Conservation (phyloP, 92 coral and sea anemone species). For the Zoanthus sociatus region DNA sequence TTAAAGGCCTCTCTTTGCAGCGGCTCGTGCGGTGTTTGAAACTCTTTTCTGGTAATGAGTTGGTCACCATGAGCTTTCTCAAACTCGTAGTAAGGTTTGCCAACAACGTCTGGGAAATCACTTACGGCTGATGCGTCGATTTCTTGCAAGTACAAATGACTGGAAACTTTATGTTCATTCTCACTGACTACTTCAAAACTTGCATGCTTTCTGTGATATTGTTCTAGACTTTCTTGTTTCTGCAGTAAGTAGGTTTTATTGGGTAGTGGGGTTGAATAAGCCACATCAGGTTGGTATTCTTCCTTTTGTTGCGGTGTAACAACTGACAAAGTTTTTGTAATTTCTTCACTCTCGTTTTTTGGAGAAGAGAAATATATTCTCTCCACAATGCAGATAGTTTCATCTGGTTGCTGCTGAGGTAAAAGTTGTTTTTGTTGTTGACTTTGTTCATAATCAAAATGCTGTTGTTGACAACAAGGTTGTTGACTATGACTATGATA, state of each 20-base stretch:
- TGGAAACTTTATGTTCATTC: neutral
- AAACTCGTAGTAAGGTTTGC: neutral
- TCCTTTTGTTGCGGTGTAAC: neutral
- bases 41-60: neutral
- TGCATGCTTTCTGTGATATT: neutral
- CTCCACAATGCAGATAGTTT: slow-evolving; percentile 42
- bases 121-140: neutral
- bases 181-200: neutral
- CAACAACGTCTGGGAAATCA: neutral
- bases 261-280: neutral
- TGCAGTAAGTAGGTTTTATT: neutral
- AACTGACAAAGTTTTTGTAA: neutral
- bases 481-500: neutral
- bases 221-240: neutral
- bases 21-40: neutral
- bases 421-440: neutral
- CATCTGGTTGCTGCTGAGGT: neutral
- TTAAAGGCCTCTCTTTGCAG: neutral
- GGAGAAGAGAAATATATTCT: slow-evolving; percentile 25
- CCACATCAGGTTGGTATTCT: neutral
- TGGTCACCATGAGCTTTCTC: neutral
- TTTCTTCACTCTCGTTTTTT: neutral
- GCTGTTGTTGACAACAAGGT: neutral
- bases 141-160: neutral
- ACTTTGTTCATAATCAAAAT: neutral